Percentiles rank a stretch among this genome's conserved stretches.
Evolutionary conservation across 2,113 vertebrate genomes (phyloP).

Genomic region (Tetrao urogallus): DNA sequence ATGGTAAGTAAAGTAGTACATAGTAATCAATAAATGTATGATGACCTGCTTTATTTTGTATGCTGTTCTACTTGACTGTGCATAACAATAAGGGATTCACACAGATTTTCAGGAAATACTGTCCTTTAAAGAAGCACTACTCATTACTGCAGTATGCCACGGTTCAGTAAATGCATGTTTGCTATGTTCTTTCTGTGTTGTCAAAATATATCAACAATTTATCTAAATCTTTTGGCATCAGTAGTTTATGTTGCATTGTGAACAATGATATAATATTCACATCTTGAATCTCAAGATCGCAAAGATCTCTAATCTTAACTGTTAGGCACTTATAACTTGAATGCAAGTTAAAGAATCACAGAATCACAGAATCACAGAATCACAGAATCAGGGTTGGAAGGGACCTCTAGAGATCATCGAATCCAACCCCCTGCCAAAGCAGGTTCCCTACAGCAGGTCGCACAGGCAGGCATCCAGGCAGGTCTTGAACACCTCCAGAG

Average conservation of each 20-base stretch:
- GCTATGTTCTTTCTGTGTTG: accelerated
- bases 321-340: not conserved
- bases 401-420: too few species aligned
- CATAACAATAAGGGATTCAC: not conserved
- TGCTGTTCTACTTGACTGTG: not conserved
- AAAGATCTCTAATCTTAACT: not conserved
- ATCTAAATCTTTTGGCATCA: not conserved
- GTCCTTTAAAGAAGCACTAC: not conserved
- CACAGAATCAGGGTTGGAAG: too few species aligned
- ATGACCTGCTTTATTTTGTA: not conserved
- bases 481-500: too few species aligned
- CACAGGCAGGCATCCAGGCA: too few species aligned
- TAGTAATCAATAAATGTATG: not conserved
- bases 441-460: too few species aligned
- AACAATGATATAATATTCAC: not conserved
- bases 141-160: not conserved
- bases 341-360: not conserved
- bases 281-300: not conserved
- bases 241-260: not conserved
- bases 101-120: not conserved
- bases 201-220: not conserved
- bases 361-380: too few species aligned
- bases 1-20: not conserved
- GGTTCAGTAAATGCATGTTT: not conserved
- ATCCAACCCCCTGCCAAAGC: too few species aligned